Conservation (phyloP, 2,797 vertebrate species). For the Moxostoma hubbsi region DNA sequence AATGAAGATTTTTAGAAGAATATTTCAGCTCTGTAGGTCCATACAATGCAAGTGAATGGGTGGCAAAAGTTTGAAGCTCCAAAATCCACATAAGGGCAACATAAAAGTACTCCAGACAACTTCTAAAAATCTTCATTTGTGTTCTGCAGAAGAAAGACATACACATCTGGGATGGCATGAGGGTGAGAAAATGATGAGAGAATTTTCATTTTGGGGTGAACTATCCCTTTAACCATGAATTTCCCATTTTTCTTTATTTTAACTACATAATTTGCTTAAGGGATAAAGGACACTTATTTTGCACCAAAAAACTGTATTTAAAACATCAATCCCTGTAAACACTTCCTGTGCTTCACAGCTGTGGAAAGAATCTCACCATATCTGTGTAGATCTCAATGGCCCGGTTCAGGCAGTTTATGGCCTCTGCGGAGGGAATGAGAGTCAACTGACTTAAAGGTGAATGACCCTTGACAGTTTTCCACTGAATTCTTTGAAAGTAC, state of each 20-base stretch:
- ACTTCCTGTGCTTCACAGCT: neutral
- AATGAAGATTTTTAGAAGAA: too few relatives aligned
- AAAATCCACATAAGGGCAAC: too few relatives aligned
- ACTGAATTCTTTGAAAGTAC: neutral
- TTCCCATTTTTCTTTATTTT: neutral
- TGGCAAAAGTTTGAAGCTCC: too few relatives aligned
- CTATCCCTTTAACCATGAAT: too few relatives aligned
- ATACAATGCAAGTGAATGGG: too few relatives aligned
- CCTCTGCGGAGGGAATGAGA: constrained; percentile 65
- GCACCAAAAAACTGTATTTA: neutral
- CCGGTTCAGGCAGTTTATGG: constrained; percentile 79
- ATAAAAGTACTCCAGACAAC: too few relatives aligned
- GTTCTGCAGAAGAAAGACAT: too few relatives aligned
- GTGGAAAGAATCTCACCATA: constrained; percentile 69
- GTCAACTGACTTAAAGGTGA: neutral
- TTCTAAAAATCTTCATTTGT: too few relatives aligned
- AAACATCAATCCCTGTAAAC: neutral
- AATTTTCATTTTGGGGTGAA: too few relatives aligned
- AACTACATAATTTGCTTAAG: neutral
- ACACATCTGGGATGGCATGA: too few relatives aligned
- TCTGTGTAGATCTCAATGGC: constrained; percentile 88
- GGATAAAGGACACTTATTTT: neutral
- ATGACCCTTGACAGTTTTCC: constrained; percentile 1
- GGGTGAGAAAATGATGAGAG: too few relatives aligned
- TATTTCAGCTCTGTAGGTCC: too few relatives aligned